phyloP scores from a whole-genome alignment of 2,113 vertebrate species.

The Balaenoptera acutorostrata region DNA sequence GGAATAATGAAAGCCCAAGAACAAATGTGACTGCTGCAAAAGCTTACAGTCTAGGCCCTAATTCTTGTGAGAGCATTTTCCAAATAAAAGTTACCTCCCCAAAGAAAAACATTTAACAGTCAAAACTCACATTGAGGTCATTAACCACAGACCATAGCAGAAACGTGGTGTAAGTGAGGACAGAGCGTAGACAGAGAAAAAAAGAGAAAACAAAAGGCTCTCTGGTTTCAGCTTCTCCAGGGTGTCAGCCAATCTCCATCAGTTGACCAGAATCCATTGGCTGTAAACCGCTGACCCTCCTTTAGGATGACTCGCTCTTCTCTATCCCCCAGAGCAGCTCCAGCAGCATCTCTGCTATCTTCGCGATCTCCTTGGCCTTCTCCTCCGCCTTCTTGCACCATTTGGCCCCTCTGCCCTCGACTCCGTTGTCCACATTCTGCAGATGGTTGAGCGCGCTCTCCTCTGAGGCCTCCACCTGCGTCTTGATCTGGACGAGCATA shows the following conservation, averaged over 20 bases:
- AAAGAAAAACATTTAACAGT: not conserved
- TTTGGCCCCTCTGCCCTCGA: not conserved
- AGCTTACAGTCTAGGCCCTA: constrained; percentile 28
- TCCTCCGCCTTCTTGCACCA: constrained; percentile 40
- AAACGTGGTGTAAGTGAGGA: constrained; percentile 54
- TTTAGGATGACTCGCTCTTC: constrained; percentile 53
- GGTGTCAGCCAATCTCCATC: constrained; percentile 58
- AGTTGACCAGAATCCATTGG: constrained; percentile 27
- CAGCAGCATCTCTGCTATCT: constrained; percentile 64
- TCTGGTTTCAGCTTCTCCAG: constrained; percentile 62
- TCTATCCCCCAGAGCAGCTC: constrained; percentile 64
- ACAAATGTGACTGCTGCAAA: not conserved
- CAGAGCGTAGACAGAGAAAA: not conserved
- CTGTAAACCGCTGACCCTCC: not conserved
- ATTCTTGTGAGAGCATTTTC: not conserved
- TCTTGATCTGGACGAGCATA: constrained; percentile 52
- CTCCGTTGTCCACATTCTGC: not conserved
- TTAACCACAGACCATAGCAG: constrained; percentile 56
- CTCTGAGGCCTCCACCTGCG: constrained; percentile 64
- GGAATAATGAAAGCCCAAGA: not conserved
- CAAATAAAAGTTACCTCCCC: not conserved
- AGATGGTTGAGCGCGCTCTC: constrained; percentile 52
- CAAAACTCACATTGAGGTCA: constrained; percentile 47
- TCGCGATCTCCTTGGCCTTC: constrained; percentile 37
- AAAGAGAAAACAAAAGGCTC: constrained; percentile 45